Base-by-base conservation (phyloP, 2,797 vertebrate species). In the Danio choprae region DNA sequence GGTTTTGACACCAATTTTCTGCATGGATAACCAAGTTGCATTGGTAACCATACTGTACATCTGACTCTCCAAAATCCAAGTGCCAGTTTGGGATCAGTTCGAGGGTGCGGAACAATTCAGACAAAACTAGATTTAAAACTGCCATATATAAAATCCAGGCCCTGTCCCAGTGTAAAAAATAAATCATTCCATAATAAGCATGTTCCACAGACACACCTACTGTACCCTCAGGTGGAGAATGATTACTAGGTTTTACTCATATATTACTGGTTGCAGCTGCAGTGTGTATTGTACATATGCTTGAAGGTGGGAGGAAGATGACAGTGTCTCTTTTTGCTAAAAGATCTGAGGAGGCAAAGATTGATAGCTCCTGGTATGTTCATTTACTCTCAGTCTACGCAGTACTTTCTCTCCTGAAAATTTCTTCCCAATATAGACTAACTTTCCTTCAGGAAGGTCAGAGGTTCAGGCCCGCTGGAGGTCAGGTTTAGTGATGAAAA, bases 361-460 rank as follows among this genome's bases (percentile, higher is more conserved):
- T 58, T 62, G 77, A 78, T 72, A 29, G 48, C 53, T 64, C 70
- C 41, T 65, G 68, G 48, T 79, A 81, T 84, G 74, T 79, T 77
- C 46, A 76, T 80, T 43, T 10, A 8, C 63, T 55, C 63, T 58
- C 11, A 13, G 8, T 50, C 70, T 50, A 16, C 20, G 63, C 18
- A 22, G 18, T 20, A 58, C 65, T 40, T 59, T 9, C 67, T 62
- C 79, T 40, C 56, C 51, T 80, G 83, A 72, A 75, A 48, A 72
- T 59, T 13, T 12, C 64, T 67, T 70, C 80, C 59, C 67, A 74
- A 12, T 59, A 74, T 81, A 79, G 81, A 89, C 82, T 82, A 84
- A 87, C 87, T 91, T 90, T 88, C 87, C 74, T 69, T 87, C 77
- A 90, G 89, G 88, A 91, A 92, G 91, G 90, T 91, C 90, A 93